Evolutionary conservation across 2,113 vertebrate species (phyloP).

Genomic region (Eudyptes chrysolophus): DNA sequence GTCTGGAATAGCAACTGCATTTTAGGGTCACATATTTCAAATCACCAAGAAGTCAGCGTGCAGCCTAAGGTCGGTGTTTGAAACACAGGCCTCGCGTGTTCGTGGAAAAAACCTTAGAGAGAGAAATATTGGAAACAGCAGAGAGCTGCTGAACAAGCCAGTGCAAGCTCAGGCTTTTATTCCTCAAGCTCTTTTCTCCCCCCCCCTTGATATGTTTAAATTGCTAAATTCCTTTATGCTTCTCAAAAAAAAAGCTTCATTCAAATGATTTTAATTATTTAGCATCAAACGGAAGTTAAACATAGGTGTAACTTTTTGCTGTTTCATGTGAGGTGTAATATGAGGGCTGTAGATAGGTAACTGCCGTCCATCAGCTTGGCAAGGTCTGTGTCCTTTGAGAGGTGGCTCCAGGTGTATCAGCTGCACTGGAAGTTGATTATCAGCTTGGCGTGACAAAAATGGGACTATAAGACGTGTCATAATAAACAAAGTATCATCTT

Average conservation of each 20-base stretch:
- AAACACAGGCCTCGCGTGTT: neutral
- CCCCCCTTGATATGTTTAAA: neutral
- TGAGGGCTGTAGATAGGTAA: neutral
- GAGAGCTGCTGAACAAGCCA: neutral
- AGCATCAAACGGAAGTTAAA: neutral
- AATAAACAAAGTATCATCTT: neutral
- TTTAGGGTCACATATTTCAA: neutral
- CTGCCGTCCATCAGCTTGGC: neutral
- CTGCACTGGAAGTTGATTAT: neutral
- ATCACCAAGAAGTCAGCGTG: neutral
- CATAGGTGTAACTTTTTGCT: neutral
- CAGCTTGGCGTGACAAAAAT: neutral
- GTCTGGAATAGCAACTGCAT: neutral
- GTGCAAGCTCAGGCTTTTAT: neutral
- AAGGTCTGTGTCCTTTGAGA: neutral
- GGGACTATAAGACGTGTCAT: neutral
- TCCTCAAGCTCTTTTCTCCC: neutral
- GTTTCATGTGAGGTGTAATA: neutral
- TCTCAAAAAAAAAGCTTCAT: neutral
- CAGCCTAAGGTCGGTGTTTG: neutral
- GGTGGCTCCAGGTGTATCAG: neutral
- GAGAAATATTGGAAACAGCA: neutral
- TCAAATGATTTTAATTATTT: neutral
- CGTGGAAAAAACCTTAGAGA: neutral
- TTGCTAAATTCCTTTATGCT: neutral